Base-by-base conservation (phyloP, 2,113 vertebrate species). In the Promerops cafer region DNA sequence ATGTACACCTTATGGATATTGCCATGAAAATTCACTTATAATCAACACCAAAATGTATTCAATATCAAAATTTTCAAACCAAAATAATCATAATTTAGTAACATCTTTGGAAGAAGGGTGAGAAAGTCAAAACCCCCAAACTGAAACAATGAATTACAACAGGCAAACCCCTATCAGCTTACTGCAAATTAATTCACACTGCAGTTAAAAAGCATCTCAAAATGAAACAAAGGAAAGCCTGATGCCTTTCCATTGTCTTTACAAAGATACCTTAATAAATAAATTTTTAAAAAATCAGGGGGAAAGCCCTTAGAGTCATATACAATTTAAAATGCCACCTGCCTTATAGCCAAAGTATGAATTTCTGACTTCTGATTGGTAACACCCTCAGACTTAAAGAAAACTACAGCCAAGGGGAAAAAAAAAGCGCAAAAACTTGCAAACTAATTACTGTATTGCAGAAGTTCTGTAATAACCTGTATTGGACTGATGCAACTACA, bases 241-340 rank as follows among this genome's bases (percentile, higher is more conserved):
- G 27, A 21, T 42, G 24, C 11, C 22, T 83, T 61, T 28, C 50
- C 13, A 53, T 57, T 71, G 22, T 40, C 19, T 65, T 78, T 45
- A 77, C 12, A 74, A 35, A 53, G 18, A n/a, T 59, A 47, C 52
- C 71, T 90, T 50, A 63, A 74, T 31, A 65, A 15, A 4, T 27
- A 15, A n/a, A 10, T 22, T 26, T 8, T 1, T 0, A 4, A 57
- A 74, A 28, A n/a, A 26, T 39, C 3, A 39, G 9, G 26, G 24
- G 10, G 23, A 85, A 90, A 78, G 11, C 8, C 22, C 24, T 18
- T 44, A 47, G 27, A 84, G 44, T 54, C 11, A 87, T 7, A 57
- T 12, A 59, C 11, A 52, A 39, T 54, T 85, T 80, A 37, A 80
- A 92, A 83, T 50, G 3, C 9, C 31, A 85, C 26, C n/a, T 69